Base-by-base conservation (phyloP, 1,140 invertebrate species). In the Drosophila sulfurigaster region DNA sequence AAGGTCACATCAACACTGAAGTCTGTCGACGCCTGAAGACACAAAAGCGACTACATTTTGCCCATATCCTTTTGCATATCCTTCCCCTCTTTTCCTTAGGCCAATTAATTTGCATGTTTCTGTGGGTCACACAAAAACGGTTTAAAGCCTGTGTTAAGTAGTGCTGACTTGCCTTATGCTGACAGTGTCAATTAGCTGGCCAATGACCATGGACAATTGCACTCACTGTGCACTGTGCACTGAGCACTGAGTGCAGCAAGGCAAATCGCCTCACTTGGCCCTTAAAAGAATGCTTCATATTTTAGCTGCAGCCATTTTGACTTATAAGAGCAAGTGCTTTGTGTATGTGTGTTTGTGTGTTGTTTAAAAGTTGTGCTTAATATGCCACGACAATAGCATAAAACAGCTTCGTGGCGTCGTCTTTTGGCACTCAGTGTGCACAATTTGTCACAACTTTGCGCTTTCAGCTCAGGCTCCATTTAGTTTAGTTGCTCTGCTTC, bases 41-140 rank as follows among this genome's bases (percentile, higher is more conserved):
- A 32, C 62, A 32, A 32, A 7, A 38, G 11, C 68, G 51, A 73
- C 2, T 43, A 43, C 41, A 43, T 43, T 43, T 25, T 43, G 3
- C n/a, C 41, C n/a, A 43, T 43, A 43, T 43, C 41, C 41, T 43
- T 43, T 25, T 25, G 20, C 41, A 10, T 72, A 58, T 3, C 70
- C 73, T 49, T 49, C 28, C 8, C 46, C 20, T 25, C 20, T 25
- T 25, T 46, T n/a, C 2, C 6, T 48, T 32, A n/a, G 28, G 7
- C 52, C 75, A 87, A 86, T 86, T 86, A 86, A 86, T 86, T 86
- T 87, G 79, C 82, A 76, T 87, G 68, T 59, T 56, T 46, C 11
- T 25, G 56, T 38, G 69, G 28, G n/a, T 32, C 51, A 3, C 28
- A 25, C 20, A 25, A 3, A 52, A 49, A 69, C 57, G 74, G 72